These are phyloP conservation scores for Epizoanthus scotinus DNA, from an alignment of 92 coral and sea anemone species.

Conservation along the genomic window DNA sequence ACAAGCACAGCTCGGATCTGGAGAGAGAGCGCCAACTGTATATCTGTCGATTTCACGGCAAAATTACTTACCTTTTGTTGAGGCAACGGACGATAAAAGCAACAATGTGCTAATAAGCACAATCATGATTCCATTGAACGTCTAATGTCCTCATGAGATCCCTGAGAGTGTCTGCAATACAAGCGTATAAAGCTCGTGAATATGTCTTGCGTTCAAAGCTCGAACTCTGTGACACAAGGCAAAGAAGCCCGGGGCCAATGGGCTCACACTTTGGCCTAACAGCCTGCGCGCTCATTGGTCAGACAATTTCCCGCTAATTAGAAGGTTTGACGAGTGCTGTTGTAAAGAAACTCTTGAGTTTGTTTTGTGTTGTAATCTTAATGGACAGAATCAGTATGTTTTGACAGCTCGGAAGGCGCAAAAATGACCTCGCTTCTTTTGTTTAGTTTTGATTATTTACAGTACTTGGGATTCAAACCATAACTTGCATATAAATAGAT, in stretches of 20 bases:
- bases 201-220: conserved; percentile 75
- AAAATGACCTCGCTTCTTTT: conserved; percentile 75
- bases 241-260: conserved; percentile 80
- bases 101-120: conserved; percentile 91
- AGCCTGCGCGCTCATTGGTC: conserved; percentile 60
- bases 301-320: conserved; percentile 74
- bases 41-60: conserved; percentile 31
- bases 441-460: conserved; percentile 70
- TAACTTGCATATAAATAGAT: conserved; percentile 47
- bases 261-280: conserved; percentile 76
- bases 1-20: conserved; percentile 37
- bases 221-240: conserved; percentile 65
- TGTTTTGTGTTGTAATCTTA: conserved; percentile 90
- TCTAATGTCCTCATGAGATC: conserved; percentile 73
- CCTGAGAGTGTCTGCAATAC: conserved; percentile 63
- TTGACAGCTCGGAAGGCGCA: conserved; percentile 84
- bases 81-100: conserved; percentile 55
- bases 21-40: conserved; percentile 31
- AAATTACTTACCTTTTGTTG: conserved; percentile 71
- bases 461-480: conserved; percentile 58
- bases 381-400: conserved; percentile 88
- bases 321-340: conserved; percentile 89
- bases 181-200: conserved; percentile 60
- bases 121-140: conserved; percentile 71
- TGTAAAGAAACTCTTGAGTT: conserved; percentile 88